Base-by-base conservation (phyloP, 2,888 invertebrate species). In the Adelphocoris suturalis region DNA sequence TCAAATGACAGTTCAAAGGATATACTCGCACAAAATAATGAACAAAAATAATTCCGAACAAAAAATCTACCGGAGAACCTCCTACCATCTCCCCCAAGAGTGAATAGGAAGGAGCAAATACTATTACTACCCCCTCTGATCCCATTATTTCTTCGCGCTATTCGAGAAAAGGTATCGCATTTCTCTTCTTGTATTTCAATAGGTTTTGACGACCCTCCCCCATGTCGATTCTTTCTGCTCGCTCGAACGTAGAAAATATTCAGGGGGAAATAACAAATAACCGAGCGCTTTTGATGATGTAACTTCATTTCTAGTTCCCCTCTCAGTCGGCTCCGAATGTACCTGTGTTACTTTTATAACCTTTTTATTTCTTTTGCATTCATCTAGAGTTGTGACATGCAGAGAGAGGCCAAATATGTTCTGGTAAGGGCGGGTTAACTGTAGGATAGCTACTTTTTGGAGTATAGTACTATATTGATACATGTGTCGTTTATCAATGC, bases 111-210 rank as follows among this genome's bases (percentile, higher is more conserved):
- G 57, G n/a, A 57, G 57, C 57, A 57, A 57, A 57, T 16, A 57
- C n/a, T 52, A 52, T 52, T 52, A 52, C 14, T 13, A 16, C 57
- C 37, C 57, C 57, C 16, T 55, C 55, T 57, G n/a, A 57, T 57
- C 57, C 57, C n/a, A 57, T 57, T 57, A 57, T 57, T n/a, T n/a
- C n/a, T 5, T 57, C 57, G 57, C 57, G 16, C 57, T 16, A 57
- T n/a, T n/a, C 57, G 57, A 55, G 55, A n/a, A 57, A n/a, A 57
- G n/a, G 57, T 16, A n/a, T 57, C 57, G 57, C 57, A n/a, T 57
- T 57, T 57, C 57, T 57, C 57, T 57, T 57, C 57, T 57, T 57
- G 57, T 57, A 57, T 57, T 57, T 57, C 57, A 57, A 12, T n/a
- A 57, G 57, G 57, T 57, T 57, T 57, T 57, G 57, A 57, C n/a